Evolutionary conservation across 2,113 vertebrate species (phyloP).

Genomic region (Eretmochelys imbricata): DNA sequence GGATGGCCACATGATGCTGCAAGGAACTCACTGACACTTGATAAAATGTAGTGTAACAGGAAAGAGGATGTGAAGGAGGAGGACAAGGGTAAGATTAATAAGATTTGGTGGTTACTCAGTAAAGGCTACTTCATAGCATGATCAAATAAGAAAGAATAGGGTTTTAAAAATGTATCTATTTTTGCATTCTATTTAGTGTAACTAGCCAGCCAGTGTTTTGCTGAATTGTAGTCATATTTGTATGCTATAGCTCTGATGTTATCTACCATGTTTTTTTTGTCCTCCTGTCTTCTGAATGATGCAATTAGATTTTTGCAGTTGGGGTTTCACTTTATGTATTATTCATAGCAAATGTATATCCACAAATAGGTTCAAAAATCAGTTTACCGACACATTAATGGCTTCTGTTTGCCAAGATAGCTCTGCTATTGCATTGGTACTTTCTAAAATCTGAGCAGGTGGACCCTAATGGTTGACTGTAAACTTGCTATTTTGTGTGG

Average conservation of each 20-base stretch:
- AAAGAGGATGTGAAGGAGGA: background rate
- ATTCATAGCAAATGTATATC: conserved; percentile 60
- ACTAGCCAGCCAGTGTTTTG: conserved; percentile 20
- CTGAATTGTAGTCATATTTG: conserved; percentile 34
- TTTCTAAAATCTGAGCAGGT: conserved; percentile 30
- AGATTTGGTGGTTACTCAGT: background rate
- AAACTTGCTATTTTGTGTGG: conserved; percentile 24
- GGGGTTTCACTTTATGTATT: conserved; percentile 63
- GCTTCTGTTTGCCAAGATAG: conserved; percentile 61
- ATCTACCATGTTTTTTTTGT: background rate
- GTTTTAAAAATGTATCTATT: conserved; percentile 4
- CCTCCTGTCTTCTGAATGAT: conserved; percentile 48
- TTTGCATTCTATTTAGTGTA: conserved; percentile 6
- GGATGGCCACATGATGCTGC: background rate
- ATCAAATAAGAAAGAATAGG: conserved; percentile 7
- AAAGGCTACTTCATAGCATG: background rate
- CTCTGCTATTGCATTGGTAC: conserved; percentile 32
- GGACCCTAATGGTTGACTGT: conserved; percentile 10
- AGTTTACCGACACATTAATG: conserved; percentile 58
- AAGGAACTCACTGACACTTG: conserved; percentile 25
- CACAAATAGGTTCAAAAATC: conserved; percentile 57
- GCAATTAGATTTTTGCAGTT: conserved; percentile 46
- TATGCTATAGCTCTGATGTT: background rate
- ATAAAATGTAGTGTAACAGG: background rate
- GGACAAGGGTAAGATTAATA: conserved; percentile 35